Evolutionary conservation across 2,797 vertebrate genomes (phyloP), one percentile per base, ranked within the genome.

Genomic region (Pipistrellus nathusii): DNA sequence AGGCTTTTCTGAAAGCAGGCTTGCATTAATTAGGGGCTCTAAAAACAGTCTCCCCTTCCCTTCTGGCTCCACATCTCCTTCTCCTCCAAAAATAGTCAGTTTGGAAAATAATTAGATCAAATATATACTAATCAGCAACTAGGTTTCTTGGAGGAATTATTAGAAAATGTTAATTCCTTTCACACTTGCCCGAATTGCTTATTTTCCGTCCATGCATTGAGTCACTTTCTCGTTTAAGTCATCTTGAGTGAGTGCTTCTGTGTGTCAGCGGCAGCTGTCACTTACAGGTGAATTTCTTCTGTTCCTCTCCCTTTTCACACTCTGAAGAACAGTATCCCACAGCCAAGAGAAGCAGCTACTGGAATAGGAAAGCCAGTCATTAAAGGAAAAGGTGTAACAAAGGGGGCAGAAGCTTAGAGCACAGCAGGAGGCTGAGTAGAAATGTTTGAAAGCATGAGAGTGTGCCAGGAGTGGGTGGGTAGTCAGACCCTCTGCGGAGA

Each of bases 221-320:
- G 76, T 95, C 83, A 86, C 90, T 96, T 72, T 96, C 88, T 96
- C 68, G 84, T 90, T 77, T 93, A 73, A 96, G 92, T 89, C 71
- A 73, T 95, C 96, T 92, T 91, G 96, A 96, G 41, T 96, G 97
- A 96, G 81, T 95, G 96, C 48, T 94, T 96, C 92, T 96, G 92
- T 97, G 92, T 96, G 94, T 88, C 88, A 32, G 78, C 95, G 85
- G 95, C 92, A 94, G 53, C 92, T 92, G 68, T 88, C 90, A 88
- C 89, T 66, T 25, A 55, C 64, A 94, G 85, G 72, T 94, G 75
- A 59, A 87, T 82, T 93, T 97, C 95, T 93, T 91, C 59, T 86
- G 69, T n/a, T 94, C 69, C 62, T 94, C 88, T 86, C 68, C 66
- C 82, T 94, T 84, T 95, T 92, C 85, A 93, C 46, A 53, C 41